Percentiles rank a stretch among this genome's conserved stretches.
Evolutionary conservation across 1,140 invertebrate species (phyloP).

Genomic region (Microvelia longipes): DNA sequence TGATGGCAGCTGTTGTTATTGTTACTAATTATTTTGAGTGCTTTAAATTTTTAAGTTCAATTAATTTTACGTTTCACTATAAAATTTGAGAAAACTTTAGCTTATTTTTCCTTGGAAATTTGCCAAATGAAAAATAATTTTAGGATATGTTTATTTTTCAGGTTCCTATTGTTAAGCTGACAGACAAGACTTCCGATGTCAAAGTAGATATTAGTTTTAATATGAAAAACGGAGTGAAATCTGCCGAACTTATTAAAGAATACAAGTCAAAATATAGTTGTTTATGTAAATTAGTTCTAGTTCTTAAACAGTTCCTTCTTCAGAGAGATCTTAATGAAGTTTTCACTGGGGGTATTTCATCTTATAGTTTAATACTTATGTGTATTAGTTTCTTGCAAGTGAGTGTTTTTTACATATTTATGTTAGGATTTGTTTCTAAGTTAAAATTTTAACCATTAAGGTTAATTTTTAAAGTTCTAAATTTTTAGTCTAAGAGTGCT

Average conservation of each 20-base stretch:
- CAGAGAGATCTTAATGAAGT: constrained; percentile 97
- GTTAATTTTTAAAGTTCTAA: too few relatives aligned
- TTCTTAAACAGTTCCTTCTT: constrained; percentile 92
- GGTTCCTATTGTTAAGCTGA: constrained; percentile 93
- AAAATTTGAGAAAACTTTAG: too few relatives aligned
- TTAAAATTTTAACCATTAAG: too few relatives aligned
- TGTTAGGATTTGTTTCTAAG: too few relatives aligned
- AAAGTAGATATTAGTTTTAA: constrained; percentile 97
- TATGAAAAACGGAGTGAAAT: constrained; percentile 88
- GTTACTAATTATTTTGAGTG: too few relatives aligned
- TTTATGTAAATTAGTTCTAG: constrained; percentile 83
- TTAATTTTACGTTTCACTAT: too few relatives aligned
- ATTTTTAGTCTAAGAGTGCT: too few relatives aligned
- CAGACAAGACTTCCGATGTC: constrained; percentile 84
- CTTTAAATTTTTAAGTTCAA: too few relatives aligned
- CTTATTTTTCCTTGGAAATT: too few relatives aligned
- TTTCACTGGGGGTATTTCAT: constrained; percentile 96
- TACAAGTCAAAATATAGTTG: constrained; percentile 66
- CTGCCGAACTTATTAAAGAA: constrained; percentile 84
- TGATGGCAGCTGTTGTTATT: too few relatives aligned
- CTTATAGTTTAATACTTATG: constrained; percentile 96
- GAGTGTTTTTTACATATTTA: constrained; percentile 12
- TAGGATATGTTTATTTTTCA: too few relatives aligned
- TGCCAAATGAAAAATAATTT: too few relatives aligned
- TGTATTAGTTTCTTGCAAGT: constrained; percentile 94